Conservation (phyloP, 2,113 vertebrate species). For the Rhadina sibilatrix region DNA sequence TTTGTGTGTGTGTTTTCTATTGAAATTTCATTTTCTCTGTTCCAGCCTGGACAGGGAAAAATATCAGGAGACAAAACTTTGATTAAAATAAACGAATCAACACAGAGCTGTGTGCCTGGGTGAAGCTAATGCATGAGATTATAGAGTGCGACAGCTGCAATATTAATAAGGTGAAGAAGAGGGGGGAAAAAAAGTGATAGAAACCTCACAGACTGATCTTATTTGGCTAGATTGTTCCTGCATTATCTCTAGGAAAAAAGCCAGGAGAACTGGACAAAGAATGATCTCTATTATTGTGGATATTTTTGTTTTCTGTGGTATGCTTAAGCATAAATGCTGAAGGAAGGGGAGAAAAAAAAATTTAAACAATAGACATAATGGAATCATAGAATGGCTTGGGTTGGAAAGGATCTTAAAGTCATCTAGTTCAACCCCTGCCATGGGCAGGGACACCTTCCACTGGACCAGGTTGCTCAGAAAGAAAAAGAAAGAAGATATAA, state of each 20-base stretch:
- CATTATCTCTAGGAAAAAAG: not conserved
- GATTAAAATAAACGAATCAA: conserved; percentile 66
- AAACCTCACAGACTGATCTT: conserved; percentile 3
- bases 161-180: conserved; percentile 57
- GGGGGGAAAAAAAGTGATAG: not conserved
- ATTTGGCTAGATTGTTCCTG: conserved; percentile 6
- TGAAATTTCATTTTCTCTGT: conserved; percentile 60
- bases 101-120: not conserved
- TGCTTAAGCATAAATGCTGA: not conserved
- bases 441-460: not conserved
- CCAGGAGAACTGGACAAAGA: not conserved
- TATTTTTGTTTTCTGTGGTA: not conserved
- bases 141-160: conserved; percentile 36
- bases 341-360: fast-evolving
- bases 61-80: conserved; percentile 32
- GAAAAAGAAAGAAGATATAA: not conserved
- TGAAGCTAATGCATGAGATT: conserved; percentile 36
- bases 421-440: not conserved
- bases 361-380: not conserved
- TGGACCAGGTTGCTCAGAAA: not conserved
- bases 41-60: conserved; percentile 40
- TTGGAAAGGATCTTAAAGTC: not conserved
- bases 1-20: conserved; percentile 36
- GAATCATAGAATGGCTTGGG: not conserved
- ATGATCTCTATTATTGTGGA: not conserved